Evolutionary conservation across 2,888 invertebrate species (phyloP).

Genomic region (Pollenia labialis): DNA sequence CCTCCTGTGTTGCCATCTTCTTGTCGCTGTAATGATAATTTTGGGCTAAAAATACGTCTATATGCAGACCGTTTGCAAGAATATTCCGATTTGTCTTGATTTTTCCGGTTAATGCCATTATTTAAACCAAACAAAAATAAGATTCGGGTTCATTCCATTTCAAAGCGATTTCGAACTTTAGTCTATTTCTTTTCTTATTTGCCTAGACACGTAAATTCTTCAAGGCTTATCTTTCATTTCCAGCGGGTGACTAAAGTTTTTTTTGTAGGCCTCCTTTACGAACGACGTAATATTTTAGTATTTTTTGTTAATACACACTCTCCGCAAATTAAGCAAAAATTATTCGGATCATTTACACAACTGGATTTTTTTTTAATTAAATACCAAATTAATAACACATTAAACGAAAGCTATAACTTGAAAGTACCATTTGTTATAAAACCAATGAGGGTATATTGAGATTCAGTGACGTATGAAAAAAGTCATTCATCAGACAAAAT

Average conservation of each 20-base stretch:
- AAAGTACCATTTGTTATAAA: too few species aligned
- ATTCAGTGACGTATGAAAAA: too few species aligned
- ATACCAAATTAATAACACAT: too few species aligned
- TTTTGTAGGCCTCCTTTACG: conserved; percentile 24
- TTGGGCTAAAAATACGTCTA: background rate
- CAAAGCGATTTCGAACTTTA: background rate
- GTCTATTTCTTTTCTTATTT: background rate
- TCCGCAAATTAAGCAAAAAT: conserved; percentile 29
- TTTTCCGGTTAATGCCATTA: background rate
- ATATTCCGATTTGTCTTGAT: background rate
- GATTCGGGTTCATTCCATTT: background rate
- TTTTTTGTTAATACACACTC: conserved; percentile 1
- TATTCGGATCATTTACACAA: conserved; percentile 26
- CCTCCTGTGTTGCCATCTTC: background rate
- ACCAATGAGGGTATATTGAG: too few species aligned
- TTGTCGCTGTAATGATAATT: background rate
- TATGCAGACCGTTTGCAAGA: background rate
- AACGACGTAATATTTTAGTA: background rate
- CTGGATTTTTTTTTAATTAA: background rate
- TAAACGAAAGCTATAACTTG: too few species aligned
- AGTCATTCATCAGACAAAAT: too few species aligned
- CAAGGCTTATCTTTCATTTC: conserved; percentile 13
- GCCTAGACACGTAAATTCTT: background rate
- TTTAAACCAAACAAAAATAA: background rate
- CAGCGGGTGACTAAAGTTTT: conserved; percentile 14